A percentile compares a stretch with the other conserved stretches of the same genome.
Evolutionary conservation across 2,888 invertebrate genomes (phyloP).

Genomic region (Lepidocyrtoides sp.): DNA sequence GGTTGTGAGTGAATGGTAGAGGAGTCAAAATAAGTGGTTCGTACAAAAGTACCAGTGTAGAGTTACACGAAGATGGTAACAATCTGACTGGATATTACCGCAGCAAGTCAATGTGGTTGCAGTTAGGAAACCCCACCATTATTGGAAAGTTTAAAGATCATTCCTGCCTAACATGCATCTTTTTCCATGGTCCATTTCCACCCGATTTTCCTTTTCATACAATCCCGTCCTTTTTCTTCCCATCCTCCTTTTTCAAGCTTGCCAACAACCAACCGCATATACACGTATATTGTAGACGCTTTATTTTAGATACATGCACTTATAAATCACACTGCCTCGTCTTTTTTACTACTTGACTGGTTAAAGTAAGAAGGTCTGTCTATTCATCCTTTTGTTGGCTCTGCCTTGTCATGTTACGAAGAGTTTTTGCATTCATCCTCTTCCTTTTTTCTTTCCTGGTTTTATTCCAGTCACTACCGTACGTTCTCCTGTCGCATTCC

Average conservation of each 20-base stretch:
- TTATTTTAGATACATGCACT: background rate
- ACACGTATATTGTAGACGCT: background rate
- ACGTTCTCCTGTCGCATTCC: background rate
- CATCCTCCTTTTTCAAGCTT: background rate
- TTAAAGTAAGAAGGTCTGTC: background rate
- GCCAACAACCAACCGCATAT: background rate
- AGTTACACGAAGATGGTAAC: background rate
- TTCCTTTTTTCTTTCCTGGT: conserved; percentile 11
- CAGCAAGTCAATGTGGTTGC: conserved; percentile 43
- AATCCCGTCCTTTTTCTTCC: conserved; percentile 3
- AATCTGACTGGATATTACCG: background rate
- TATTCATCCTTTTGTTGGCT: conserved; percentile 33
- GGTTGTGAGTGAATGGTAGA: background rate
- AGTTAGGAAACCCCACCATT: conserved; percentile 26
- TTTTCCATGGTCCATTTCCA: conserved; percentile 70
- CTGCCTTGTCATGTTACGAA: conserved; percentile 48
- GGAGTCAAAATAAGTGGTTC: conserved; percentile 42
- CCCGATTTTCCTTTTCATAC: conserved; percentile 62
- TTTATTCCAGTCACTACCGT: no score
- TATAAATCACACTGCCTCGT: background rate
- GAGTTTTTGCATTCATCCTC: conserved; percentile 65
- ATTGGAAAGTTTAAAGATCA: conserved; percentile 73
- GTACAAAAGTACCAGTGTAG: background rate
- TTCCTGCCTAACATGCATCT: conserved; percentile 57
- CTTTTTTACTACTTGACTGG: conserved; percentile 42